Evolutionary conservation across 2,113 vertebrate genomes (phyloP).

Genomic region (Platichthys stellatus): DNA sequence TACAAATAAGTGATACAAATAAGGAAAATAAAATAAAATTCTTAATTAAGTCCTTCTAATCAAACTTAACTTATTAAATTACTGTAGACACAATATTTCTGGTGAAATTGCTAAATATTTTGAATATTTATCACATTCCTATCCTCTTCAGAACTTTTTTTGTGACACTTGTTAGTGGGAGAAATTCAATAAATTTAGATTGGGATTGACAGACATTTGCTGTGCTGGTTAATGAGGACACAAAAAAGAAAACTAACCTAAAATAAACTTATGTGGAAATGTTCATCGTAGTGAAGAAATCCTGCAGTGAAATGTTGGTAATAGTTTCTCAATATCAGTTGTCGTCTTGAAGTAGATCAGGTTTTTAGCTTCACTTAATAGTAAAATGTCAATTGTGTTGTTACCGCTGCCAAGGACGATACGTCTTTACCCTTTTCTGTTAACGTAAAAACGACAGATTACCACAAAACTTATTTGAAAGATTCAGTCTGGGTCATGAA

Average conservation of each 20-base stretch:
- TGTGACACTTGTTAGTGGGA: background rate
- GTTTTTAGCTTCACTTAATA: too few species aligned
- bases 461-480: too few species aligned
- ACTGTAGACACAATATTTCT: background rate
- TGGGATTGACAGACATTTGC: background rate
- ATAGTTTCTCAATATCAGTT: background rate
- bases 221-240: background rate
- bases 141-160: background rate
- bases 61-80: background rate
- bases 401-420: too few species aligned
- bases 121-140: background rate
- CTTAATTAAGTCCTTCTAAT: too few species aligned
- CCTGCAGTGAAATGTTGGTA: background rate
- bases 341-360: too few species aligned
- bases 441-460: too few species aligned
- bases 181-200: background rate
- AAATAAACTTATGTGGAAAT: background rate
- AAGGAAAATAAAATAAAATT: too few species aligned
- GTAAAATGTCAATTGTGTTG: too few species aligned
- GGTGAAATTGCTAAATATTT: constrained; percentile 14
- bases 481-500: too few species aligned
- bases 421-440: too few species aligned
- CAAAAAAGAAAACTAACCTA: background rate
- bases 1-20: too few species aligned
- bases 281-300: background rate